A percentile compares a stretch with the other conserved stretches of the same genome.
These are phyloP conservation scores for Drosophila kokeensis DNA, from an alignment of 2,888 invertebrate species.

Conservation along the genomic window DNA sequence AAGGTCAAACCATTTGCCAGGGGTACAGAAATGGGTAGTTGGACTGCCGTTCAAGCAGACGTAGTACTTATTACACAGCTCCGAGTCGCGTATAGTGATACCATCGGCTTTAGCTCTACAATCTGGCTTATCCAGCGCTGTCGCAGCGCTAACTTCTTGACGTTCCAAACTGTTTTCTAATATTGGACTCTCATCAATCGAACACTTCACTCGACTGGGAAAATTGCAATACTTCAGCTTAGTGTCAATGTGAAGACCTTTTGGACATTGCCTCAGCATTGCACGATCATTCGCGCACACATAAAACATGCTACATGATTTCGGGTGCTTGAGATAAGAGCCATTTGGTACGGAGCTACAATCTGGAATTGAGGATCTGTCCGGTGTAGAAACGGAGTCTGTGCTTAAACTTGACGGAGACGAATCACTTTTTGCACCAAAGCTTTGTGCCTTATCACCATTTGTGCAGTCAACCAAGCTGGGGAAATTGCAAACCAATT, in stretches of 20 bases:
- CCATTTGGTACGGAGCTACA: conserved; percentile 39
- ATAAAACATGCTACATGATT: conserved; percentile 50
- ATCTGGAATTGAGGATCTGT: conserved; percentile 18
- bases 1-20: conserved; percentile 62
- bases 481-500: conserved; percentile 61
- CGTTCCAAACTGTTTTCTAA: neutral
- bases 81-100: conserved; percentile 37
- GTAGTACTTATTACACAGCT: conserved; percentile 58
- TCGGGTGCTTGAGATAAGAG: conserved; percentile 25
- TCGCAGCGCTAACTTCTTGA: neutral
- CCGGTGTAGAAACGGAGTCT: neutral
- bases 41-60: conserved; percentile 48
- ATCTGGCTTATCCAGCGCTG: neutral
- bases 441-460: neutral
- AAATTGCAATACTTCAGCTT: conserved; percentile 33
- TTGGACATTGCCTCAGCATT: conserved; percentile 41
- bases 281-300: conserved; percentile 42
- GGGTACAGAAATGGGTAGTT: conserved; percentile 47
- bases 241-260: conserved; percentile 43
- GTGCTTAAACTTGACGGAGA: neutral
- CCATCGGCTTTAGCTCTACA: conserved; percentile 41
- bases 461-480: conserved; percentile 55
- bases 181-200: neutral
- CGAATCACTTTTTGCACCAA: neutral
- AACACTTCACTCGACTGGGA: conserved; percentile 42